A percentile compares a stretch with the other conserved stretches of the same genome.
These are phyloP conservation scores for Digitonthophagus gazella DNA, from an alignment of 2,888 invertebrate genomes.

Conservation along the genomic window DNA sequence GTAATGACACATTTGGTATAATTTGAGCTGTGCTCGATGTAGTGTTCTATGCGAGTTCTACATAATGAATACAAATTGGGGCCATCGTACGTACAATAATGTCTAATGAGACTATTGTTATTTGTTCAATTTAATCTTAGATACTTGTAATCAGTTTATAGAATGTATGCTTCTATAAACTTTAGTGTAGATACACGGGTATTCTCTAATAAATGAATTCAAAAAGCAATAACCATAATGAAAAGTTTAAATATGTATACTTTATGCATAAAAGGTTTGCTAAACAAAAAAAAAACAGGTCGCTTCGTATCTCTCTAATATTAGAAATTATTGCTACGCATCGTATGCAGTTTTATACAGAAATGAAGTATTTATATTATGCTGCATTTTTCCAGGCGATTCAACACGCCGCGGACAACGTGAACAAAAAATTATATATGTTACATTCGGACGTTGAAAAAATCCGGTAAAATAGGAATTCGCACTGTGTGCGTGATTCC, in stretches of 20 bases:
- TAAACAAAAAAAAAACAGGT: neutral
- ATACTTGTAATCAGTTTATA: too few species aligned
- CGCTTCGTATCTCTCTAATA: neutral
- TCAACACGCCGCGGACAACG: neutral
- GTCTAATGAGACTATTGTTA: neutral
- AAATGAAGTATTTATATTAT: neutral
- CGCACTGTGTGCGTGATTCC: neutral
- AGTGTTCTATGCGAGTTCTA: neutral
- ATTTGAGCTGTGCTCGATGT: neutral
- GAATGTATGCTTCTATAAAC: too few species aligned
- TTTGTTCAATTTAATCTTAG: neutral
- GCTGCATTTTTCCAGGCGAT: neutral
- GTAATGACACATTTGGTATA: neutral
- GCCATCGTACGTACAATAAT: neutral
- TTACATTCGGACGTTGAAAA: neutral
- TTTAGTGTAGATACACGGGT: too few species aligned
- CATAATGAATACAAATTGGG: neutral
- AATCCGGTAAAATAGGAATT: conserved; percentile 3
- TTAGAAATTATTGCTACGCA: neutral
- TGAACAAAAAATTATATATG: neutral
- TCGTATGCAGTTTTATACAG: neutral
- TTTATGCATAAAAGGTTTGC: neutral
- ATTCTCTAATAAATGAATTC: neutral
- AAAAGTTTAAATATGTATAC: neutral
- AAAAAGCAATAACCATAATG: neutral